Evolutionary conservation across 1,140 invertebrate species (phyloP).

Genomic region (Cherax destructor): DNA sequence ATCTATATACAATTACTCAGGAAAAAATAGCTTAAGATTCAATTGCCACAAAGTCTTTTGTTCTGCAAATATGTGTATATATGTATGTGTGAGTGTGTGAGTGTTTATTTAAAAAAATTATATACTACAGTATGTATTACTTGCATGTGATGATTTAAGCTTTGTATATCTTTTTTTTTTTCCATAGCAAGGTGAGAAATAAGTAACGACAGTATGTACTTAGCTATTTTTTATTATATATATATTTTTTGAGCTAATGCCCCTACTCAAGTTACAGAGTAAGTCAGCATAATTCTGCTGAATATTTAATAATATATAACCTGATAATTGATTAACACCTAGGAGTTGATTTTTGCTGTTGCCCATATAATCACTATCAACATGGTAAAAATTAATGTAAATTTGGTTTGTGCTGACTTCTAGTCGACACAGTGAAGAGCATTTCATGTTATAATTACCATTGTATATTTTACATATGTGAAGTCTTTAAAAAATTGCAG

Average conservation of each 20-base stretch:
- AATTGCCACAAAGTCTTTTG: slow-evolving; percentile 61
- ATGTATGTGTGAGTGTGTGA: slow-evolving; percentile 31
- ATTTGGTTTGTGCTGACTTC: not conserved
- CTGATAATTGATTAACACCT: slow-evolving; percentile 1
- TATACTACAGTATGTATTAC: slow-evolving; percentile 4
- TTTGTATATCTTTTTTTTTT: slow-evolving; percentile 8
- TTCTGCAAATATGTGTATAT: slow-evolving; percentile 42
- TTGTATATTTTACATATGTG: not conserved
- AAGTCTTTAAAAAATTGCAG: not conserved
- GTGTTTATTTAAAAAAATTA: slow-evolving; percentile 12
- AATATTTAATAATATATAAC: slow-evolving; percentile 6
- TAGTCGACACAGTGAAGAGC: not conserved
- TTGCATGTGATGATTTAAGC: slow-evolving; percentile 5
- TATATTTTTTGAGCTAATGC: slow-evolving; percentile 7
- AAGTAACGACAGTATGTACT: slow-evolving; percentile 32
- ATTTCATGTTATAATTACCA: not conserved
- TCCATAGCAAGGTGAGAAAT: slow-evolving; percentile 1
- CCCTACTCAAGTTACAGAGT: slow-evolving; percentile 32
- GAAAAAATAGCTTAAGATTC: slow-evolving; percentile 63
- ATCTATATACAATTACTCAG: slow-evolving; percentile 65
- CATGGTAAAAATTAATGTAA: not conserved
- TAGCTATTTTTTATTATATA: slow-evolving; percentile 6
- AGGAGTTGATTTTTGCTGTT: not conserved
- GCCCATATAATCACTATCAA: not conserved
- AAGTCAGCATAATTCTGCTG: slow-evolving; percentile 24